Evolutionary conservation across 2,888 invertebrate species (phyloP).

Genomic region (Dysmachus trigonus): DNA sequence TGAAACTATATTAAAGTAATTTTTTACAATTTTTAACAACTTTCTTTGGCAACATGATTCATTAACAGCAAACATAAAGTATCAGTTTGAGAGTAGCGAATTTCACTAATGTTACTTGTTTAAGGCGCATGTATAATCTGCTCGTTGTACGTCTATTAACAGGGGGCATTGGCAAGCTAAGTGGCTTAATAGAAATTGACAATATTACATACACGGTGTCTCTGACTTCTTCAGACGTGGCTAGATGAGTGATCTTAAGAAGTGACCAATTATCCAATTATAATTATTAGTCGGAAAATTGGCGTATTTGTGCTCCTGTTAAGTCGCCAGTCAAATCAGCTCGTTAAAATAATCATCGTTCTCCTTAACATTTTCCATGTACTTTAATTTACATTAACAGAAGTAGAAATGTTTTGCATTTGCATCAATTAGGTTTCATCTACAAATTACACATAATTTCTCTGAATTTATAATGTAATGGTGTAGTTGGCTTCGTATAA

Average conservation of each 20-base stretch:
- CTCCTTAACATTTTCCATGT: background rate
- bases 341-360: background rate
- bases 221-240: background rate
- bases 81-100: background rate
- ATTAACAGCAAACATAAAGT: background rate
- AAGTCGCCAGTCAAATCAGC: background rate
- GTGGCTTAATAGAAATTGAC: constrained; percentile 11
- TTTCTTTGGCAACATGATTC: background rate
- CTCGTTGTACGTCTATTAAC: background rate
- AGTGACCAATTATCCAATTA: constrained; percentile 29
- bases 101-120: background rate
- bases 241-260: constrained; percentile 3
- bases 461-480: no score
- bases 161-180: background rate
- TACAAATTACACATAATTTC: background rate
- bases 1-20: no score
- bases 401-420: background rate
- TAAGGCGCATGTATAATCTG: background rate
- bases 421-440: background rate
- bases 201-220: background rate
- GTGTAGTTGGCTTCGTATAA: no score
- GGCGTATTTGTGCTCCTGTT: background rate
- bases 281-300: constrained; percentile 16
- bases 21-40: no score
- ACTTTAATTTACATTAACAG: background rate